Conservation (phyloP, 2,113 vertebrate species). For the Prionailurus bengalensis region DNA sequence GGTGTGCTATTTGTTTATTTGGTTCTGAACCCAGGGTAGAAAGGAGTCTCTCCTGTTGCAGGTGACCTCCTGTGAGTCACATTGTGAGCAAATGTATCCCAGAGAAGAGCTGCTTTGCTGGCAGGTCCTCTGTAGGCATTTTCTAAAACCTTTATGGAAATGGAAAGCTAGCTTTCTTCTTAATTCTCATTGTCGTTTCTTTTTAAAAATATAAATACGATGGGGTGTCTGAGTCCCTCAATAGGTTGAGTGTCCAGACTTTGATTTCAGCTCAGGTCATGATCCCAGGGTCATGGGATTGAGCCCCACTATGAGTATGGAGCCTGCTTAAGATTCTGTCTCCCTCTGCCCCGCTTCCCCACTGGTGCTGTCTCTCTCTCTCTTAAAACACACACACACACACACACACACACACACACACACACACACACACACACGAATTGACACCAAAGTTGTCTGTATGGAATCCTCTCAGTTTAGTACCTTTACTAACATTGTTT, state of each 20-base stretch:
- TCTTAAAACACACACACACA: too few species aligned
- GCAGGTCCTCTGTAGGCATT: neutral
- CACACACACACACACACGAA: neutral
- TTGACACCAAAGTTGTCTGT: neutral
- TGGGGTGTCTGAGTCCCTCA: too few species aligned
- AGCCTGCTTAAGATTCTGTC: too few species aligned
- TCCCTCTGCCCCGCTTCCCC: too few species aligned
- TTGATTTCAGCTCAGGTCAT: too few species aligned
- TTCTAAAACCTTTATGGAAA: slow-evolving; percentile 8
- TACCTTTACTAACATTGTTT: neutral
- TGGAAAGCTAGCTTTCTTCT: slow-evolving; percentile 4
- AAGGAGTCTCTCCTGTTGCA: slow-evolving; percentile 12
- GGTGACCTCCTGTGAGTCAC: slow-evolving; percentile 2
- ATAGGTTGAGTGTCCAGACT: too few species aligned
- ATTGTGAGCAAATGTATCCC: neutral
- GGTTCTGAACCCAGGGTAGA: neutral
- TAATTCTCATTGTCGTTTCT: neutral
- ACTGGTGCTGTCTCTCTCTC: too few species aligned
- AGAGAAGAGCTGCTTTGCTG: neutral
- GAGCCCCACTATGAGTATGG: too few species aligned
- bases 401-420: too few species aligned
- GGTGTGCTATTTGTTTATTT: slow-evolving; percentile 71
- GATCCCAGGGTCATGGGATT: too few species aligned
- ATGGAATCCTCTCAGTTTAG: neutral
- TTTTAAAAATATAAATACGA: neutral